Conservation (phyloP, 2,797 vertebrate species). For the Brachymystax lenok region DNA sequence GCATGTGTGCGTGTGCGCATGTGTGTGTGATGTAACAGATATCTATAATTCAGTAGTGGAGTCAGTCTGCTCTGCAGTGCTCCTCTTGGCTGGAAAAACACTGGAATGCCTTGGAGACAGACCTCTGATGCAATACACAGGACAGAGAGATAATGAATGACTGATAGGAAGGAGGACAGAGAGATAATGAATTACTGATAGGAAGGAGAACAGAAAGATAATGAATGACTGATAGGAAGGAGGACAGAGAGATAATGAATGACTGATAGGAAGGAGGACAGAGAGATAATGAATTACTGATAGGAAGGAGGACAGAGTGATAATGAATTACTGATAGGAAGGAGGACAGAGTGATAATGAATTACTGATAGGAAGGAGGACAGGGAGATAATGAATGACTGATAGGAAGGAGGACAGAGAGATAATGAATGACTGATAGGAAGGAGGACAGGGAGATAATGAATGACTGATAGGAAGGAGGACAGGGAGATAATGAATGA, state of each 20-base stretch:
- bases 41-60: conserved; percentile 71
- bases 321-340: conserved; percentile 1
- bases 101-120: conserved; percentile 48
- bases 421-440: not conserved
- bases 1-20: conserved; percentile 29
- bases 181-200: conserved; percentile 6
- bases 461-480: not conserved
- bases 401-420: conserved; percentile 5
- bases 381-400: not conserved
- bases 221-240: not conserved
- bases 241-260: not conserved
- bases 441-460: not conserved
- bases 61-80: conserved; percentile 52
- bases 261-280: not conserved
- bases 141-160: not conserved
- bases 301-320: conserved; percentile 26
- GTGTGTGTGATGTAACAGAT: conserved; percentile 56
- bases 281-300: not conserved
- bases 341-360: conserved; percentile 10
- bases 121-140: conserved; percentile 17
- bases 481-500: not conserved
- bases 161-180: not conserved
- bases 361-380: not conserved
- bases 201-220: conserved; percentile 17
- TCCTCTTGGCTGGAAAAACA: conserved; percentile 54